Base-by-base conservation (phyloP, 1,140 invertebrate species). In the Neelides sp. region DNA sequence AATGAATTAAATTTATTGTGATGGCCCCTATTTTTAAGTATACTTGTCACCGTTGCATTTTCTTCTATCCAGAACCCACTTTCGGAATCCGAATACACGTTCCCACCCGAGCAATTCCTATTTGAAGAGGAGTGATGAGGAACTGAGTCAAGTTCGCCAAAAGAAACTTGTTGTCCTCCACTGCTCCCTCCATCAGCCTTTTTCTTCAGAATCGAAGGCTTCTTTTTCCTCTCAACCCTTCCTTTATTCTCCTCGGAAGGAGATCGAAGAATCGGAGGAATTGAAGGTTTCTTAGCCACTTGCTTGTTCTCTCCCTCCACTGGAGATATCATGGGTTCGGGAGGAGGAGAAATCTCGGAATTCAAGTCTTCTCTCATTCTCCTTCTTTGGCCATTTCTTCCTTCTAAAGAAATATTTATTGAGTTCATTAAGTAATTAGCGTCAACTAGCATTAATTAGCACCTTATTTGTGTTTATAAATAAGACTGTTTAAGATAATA, bases 31-130 rank as follows among this genome's bases (percentile, higher is more conserved):
- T 12, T 2, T 37, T 48, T 48, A 4, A 57, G 36, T 28, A 53
- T 57, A 20, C 55, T 46, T 22, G 19, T 27, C 12, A 23, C 17
- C 19, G 34, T 4, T 4, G 5, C 12, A 36, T 13, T 35, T 24
- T 54, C 52, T 12, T 48, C 48, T n/a, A 51, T 53, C 55, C 55
- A 57, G 32, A 53, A 57, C 15, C 55, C 55, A 36, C 51, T 57
- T 35, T 57, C 55, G 23, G 51, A 48, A n/a, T 54, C 51, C 41
- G 45, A 57, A 45, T 48, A 50, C 5, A 54, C 7, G 35, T 57
- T 53, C 37, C 55, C 53, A 32, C 53, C 55, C 19, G 52, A 53
- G 44, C 51, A 51, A 48, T 57, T 57, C 2, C 51, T 50, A 19
- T 48, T 15, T 0, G 55, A 47, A 4, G 54, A 36, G n/a, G 47